A percentile compares a stretch with the other conserved stretches of the same genome.
Conservation (phyloP, 1,140 invertebrate species). For the Trachelipus rathkii region DNA sequence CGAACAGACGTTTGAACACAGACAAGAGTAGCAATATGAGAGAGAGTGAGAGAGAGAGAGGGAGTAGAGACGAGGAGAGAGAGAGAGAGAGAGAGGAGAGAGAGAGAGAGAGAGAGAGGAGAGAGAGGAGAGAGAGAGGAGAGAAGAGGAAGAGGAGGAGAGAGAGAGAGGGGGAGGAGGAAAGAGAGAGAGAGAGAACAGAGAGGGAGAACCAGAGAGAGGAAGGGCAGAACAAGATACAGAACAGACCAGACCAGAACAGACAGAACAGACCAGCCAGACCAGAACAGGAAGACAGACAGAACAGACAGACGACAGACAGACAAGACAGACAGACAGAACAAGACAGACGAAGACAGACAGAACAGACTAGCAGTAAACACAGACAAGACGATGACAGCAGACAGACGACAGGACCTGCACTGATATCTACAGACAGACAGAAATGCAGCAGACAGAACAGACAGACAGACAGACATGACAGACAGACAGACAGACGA, state of each 20-base stretch:
- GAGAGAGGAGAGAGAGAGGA: not conserved
- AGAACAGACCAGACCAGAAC: not conserved
- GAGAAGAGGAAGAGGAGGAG: not conserved
- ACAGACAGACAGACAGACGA: too few species aligned
- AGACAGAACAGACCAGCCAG: not conserved
- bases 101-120: not conserved
- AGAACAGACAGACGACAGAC: too few species aligned
- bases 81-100: not conserved
- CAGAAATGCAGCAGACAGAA: too few species aligned
- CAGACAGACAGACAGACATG: too few species aligned
- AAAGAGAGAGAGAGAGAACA: not conserved
- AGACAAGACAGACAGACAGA: not conserved
- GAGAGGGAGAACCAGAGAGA: too few species aligned
- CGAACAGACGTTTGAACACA: too few species aligned
- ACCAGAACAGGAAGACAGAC: not conserved
- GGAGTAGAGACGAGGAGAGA: too few species aligned
- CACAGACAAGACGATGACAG: too few species aligned
- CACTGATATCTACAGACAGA: too few species aligned
- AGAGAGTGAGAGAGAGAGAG: not conserved
- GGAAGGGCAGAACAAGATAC: not conserved
- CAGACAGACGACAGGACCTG: too few species aligned
- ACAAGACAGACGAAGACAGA: not conserved
- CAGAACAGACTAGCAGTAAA: not conserved
- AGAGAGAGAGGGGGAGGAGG: not conserved
- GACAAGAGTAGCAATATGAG: not conserved